Evolutionary conservation across 2,113 vertebrate species (phyloP), one percentile per base, ranked within the genome.

Genomic region (Perccottus glenii): DNA sequence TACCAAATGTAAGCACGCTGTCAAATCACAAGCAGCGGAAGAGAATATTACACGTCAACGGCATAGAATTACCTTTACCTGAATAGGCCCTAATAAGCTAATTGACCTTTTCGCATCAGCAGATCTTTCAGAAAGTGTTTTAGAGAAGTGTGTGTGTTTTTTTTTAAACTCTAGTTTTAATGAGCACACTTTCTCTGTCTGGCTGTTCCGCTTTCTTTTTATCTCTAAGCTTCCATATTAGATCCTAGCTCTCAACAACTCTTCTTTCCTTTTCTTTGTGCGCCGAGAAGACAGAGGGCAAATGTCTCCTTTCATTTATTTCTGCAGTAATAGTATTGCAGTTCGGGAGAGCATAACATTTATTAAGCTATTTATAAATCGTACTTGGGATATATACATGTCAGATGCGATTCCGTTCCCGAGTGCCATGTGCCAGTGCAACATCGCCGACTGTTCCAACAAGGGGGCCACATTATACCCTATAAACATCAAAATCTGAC

Each of bases 321-420:
- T 88, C 73, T 49, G 58, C 5, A 43, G 65, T 63, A 75, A 83
- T 72, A 77, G 68, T 61, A 76, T 59, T 63, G 80, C 73, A 61
- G 78, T 77, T 74, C 57, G 16, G 64, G 64, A 78, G 77, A 81
- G 75, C 77, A 50, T 49, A 83, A 81, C 85, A 83, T 87, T 85
- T 87, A 88, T 92, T 87, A 85, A 82, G 75, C 77, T 89, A 86
- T 88, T 91, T 89, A 89, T 90, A 90, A 86, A 85, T 67, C 73
- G 82, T 48, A 84, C 69, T 82, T 77, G 63, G 85, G 84, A 89
- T 81, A 89, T 85, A 83, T 70, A 82, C 64, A 78, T 81, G 87
- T 89, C 90, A 83, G 78, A 87, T 86, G 76, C 0, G 64, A 88
- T 93, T 84, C 69, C 55, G 45, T 83, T 85, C 61, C 68, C 47